A percentile compares a stretch with the other conserved stretches of the same genome.
Conservation (phyloP, 1,140 invertebrate genomes). For the Bombus superbus region DNA sequence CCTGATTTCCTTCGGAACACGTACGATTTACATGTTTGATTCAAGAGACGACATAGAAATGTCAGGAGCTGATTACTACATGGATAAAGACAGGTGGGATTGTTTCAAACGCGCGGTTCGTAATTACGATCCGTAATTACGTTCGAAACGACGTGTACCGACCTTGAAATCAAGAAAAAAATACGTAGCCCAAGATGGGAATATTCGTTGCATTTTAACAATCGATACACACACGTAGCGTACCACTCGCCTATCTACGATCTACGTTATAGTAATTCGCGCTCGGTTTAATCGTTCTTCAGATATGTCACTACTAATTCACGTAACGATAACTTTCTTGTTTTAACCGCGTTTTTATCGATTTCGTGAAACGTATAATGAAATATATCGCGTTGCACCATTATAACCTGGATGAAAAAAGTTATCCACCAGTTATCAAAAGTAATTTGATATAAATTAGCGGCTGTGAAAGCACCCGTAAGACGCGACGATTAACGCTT, state of each 20-base stretch:
- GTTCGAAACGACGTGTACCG: neutral
- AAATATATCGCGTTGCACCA: no score
- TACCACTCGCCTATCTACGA: neutral
- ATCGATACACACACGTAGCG: neutral
- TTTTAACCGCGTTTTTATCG: neutral
- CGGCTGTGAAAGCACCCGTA: neutral
- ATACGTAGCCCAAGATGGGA: neutral
- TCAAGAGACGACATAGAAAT: neutral
- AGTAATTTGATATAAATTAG: neutral
- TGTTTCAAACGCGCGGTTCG: neutral
- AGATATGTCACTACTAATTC: neutral
- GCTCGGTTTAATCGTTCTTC: neutral
- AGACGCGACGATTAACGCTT: neutral
- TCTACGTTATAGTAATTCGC: neutral
- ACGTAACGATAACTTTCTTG: neutral
- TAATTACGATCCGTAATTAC: neutral
- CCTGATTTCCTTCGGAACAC: neutral
- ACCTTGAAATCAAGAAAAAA: neutral
- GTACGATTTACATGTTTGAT: conserved; percentile 12
- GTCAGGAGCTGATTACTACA: neutral
- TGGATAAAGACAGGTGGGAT: neutral
- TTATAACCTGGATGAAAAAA: no score
- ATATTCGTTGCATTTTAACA: neutral
- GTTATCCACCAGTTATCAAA: no score
- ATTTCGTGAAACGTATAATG: neutral